Evolutionary conservation across 2,888 invertebrate species (phyloP).

Genomic region (Chirona hameri): DNA sequence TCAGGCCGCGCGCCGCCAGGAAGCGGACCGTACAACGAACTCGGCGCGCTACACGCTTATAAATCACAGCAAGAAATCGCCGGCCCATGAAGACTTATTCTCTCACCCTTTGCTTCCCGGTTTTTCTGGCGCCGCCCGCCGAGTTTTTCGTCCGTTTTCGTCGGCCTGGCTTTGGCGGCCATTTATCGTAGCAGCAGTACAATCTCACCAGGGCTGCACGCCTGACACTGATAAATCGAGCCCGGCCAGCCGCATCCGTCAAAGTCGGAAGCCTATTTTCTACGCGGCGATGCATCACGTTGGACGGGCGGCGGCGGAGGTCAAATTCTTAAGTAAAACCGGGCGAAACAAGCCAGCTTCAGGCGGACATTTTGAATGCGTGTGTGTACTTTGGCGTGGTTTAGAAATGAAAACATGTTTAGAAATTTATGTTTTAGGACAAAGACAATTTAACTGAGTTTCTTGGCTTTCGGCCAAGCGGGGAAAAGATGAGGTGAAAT

Average conservation of each 20-base stretch:
- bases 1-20: neutral
- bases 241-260: constrained; percentile 12
- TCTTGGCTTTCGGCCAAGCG: too few species aligned
- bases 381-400: neutral
- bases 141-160: constrained; percentile 28
- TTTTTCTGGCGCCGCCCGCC: constrained; percentile 9
- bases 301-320: neutral
- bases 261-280: constrained; percentile 31
- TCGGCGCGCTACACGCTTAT: constrained; percentile 6
- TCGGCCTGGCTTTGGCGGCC: constrained; percentile 4
- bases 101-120: constrained; percentile 24
- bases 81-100: constrained; percentile 30
- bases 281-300: constrained; percentile 23
- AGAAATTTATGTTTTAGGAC: too few species aligned
- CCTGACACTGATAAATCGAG: constrained; percentile 27
- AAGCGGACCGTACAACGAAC: constrained; percentile 6
- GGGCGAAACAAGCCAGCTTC: neutral
- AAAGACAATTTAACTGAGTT: too few species aligned
- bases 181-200: constrained; percentile 28
- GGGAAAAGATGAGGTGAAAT: too few species aligned
- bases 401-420: neutral
- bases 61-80: constrained; percentile 25
- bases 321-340: constrained; percentile 13
- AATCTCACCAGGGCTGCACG: constrained; percentile 27
- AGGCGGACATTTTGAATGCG: neutral